These are phyloP conservation scores for Cybosia mesomella DNA, from an alignment of 2,888 invertebrate species.

Conservation along the genomic window DNA sequence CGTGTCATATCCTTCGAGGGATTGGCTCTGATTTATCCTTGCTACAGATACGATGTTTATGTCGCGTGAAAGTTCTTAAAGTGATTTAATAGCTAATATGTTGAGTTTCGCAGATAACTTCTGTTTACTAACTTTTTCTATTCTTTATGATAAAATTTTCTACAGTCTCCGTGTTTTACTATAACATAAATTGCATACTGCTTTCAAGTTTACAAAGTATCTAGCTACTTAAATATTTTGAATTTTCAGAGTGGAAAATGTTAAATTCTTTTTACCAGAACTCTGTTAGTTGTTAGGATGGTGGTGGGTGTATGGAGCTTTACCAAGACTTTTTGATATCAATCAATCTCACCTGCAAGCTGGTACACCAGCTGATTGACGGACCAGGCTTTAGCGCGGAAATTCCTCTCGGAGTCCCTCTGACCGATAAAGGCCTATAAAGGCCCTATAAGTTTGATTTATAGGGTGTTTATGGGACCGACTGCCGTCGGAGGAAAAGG, in stretches of 20 bases:
- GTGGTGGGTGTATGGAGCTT: too few relatives aligned
- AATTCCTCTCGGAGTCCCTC: too few relatives aligned
- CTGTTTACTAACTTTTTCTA: conserved; percentile 2
- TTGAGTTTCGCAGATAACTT: conserved; percentile 7
- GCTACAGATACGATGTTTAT: conserved; percentile 38
- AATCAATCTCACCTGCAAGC: too few relatives aligned
- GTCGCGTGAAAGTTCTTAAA: conserved; percentile 32
- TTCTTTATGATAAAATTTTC: neutral
- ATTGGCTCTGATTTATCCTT: conserved; percentile 54
- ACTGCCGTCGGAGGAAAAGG: too few relatives aligned
- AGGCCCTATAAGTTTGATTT: too few relatives aligned
- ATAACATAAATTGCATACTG: neutral
- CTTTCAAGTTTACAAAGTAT: neutral
- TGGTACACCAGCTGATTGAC: too few relatives aligned
- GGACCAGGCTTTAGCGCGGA: too few relatives aligned
- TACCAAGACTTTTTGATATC: too few relatives aligned
- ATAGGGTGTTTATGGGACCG: too few relatives aligned
- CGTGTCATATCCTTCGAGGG: conserved; percentile 52
- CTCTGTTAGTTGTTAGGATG: too few relatives aligned
- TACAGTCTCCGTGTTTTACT: neutral
- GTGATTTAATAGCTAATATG: conserved; percentile 19
- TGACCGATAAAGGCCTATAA: too few relatives aligned
- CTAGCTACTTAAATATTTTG: neutral
- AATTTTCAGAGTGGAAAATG: neutral
- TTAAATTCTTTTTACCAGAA: neutral